A percentile compares a stretch with the other conserved stretches of the same genome.
These are phyloP conservation scores for Hydrophis major DNA, from an alignment of 2,797 vertebrate species.

Conservation along the genomic window DNA sequence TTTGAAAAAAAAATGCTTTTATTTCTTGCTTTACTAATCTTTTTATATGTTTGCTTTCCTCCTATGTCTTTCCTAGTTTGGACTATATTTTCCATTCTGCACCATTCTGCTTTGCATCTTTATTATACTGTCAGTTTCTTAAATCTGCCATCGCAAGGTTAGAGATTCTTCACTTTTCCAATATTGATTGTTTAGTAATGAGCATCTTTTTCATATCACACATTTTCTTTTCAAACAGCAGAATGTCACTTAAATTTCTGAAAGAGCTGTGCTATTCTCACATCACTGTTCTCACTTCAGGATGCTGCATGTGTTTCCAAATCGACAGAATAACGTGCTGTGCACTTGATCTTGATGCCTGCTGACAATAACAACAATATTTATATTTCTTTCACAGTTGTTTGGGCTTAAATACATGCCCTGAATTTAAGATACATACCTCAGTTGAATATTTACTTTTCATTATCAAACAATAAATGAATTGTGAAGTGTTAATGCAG, in stretches of 20 bases:
- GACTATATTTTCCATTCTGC: constrained; percentile 79
- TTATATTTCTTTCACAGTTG: neutral
- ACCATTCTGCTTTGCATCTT: constrained; percentile 79
- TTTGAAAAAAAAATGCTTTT: constrained; percentile 61
- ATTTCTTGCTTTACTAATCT: constrained; percentile 73
- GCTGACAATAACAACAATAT: neutral
- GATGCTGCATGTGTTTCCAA: neutral
- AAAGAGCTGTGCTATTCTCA: neutral
- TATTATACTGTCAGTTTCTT: constrained; percentile 81
- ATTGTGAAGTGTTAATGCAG: neutral
- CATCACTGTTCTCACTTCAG: neutral
- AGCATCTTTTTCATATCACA: constrained; percentile 51
- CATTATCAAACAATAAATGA: neutral
- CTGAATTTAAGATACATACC: neutral
- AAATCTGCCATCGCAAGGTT: constrained; percentile 79
- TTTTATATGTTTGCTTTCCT: constrained; percentile 76
- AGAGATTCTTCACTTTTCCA: constrained; percentile 75
- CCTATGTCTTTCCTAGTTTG: constrained; percentile 79
- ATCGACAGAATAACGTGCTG: neutral
- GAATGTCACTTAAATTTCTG: constrained; percentile 19
- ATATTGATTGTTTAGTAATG: constrained; percentile 67
- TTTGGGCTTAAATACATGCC: neutral
- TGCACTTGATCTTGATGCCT: neutral
- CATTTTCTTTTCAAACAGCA: constrained; percentile 32
- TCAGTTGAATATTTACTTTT: neutral